Percentiles rank a stretch among this genome's conserved stretches.
These are phyloP conservation scores for Caenorhabditis auriculariae DNA, from an alignment of 2,888 invertebrate species.

Conservation along the genomic window DNA sequence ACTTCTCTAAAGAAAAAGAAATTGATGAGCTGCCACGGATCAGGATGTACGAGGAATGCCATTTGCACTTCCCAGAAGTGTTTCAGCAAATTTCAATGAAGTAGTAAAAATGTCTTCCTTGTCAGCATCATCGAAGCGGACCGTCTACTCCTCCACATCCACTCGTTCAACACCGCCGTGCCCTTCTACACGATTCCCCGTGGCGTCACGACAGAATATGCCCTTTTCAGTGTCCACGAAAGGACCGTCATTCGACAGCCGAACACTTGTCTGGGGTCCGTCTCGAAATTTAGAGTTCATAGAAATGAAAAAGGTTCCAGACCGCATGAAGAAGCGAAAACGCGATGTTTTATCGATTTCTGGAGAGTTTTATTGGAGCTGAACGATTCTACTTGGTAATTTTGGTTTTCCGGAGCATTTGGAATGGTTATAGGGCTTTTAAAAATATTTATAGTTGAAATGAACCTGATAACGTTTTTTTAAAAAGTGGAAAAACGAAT, in stretches of 20 bases:
- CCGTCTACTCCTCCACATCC: conserved; percentile 74
- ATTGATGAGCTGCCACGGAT: no score
- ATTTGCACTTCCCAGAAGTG: no score
- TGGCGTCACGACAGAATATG: conserved; percentile 18
- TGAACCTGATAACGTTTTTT: no score
- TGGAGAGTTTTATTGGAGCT: conserved; percentile 31
- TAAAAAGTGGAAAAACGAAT: no score
- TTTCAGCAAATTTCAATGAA: background rate
- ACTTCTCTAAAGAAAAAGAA: no score
- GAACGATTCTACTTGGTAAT: conserved; percentile 23
- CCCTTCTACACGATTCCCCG: conserved; percentile 69
- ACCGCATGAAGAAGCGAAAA: conserved; percentile 11
- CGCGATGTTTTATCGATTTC: conserved; percentile 26
- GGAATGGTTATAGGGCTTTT: background rate
- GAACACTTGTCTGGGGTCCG: no score
- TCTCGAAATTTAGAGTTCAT: no score
- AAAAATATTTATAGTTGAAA: no score
- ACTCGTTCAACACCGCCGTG: conserved; percentile 72
- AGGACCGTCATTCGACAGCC: no score
- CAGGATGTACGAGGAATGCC: background rate
- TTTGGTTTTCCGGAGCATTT: background rate
- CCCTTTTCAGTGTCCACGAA: no score
- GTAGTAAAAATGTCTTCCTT: background rate
- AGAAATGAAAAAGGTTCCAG: no score
- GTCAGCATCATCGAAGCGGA: conserved; percentile 51